These are phyloP conservation scores for Platichthys stellatus DNA, from an alignment of 2,113 vertebrate genomes.

Conservation along the genomic window DNA sequence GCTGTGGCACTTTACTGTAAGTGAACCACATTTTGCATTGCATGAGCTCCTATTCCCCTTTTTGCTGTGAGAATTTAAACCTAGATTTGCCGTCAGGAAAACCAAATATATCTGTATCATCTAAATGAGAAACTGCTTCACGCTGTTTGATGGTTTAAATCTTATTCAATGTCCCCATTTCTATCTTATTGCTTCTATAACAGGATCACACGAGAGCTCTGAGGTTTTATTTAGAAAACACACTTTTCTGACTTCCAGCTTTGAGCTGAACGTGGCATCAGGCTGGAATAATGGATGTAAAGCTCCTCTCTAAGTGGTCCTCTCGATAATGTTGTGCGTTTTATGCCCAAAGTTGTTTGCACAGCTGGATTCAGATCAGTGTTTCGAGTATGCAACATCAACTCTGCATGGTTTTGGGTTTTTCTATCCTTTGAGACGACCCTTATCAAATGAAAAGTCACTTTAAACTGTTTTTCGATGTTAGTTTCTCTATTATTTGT, in stretches of 20 bases:
- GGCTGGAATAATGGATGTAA: conserved; percentile 30
- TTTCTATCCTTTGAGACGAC: not conserved
- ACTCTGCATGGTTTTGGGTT: conserved; percentile 23
- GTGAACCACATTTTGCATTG: too few species aligned
- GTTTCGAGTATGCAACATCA: conserved; percentile 24
- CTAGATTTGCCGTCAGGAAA: too few species aligned
- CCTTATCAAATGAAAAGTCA: too few species aligned
- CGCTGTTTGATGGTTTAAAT: not conserved
- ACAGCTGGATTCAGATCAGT: conserved; percentile 36
- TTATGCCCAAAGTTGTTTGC: conserved; percentile 45
- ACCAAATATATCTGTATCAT: too few species aligned
- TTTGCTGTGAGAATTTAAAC: too few species aligned
- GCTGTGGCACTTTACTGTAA: too few species aligned
- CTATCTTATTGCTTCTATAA: not conserved
- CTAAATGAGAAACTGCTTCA: too few species aligned
- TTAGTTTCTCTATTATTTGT: not conserved
- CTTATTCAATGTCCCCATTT: conserved; percentile 10
- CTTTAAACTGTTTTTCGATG: not conserved
- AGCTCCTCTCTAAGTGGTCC: conserved; percentile 25
- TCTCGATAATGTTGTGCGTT: conserved; percentile 27
- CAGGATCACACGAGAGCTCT: conserved; percentile 15
- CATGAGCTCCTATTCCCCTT: too few species aligned
- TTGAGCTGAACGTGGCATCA: conserved; percentile 29
- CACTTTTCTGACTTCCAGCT: too few species aligned
- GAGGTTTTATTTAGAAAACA: conserved; percentile 22